A percentile compares a stretch with the other conserved stretches of the same genome.
Evolutionary conservation across 1,140 invertebrate species (phyloP).

Genomic region (Trichonephila clavipes): DNA sequence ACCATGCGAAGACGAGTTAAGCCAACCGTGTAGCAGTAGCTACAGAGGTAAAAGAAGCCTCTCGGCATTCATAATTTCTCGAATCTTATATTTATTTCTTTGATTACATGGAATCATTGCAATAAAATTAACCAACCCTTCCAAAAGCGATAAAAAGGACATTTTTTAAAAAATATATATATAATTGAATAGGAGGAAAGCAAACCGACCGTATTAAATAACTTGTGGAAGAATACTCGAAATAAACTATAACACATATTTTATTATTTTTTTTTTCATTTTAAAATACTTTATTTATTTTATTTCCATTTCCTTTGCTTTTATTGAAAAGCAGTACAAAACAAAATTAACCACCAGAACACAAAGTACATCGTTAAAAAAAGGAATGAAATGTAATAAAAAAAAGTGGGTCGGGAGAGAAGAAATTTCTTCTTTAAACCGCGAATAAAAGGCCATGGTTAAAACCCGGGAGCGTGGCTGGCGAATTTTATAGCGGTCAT

Average conservation of each 20-base stretch:
- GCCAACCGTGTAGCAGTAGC: not conserved
- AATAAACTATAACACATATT: conserved; percentile 9
- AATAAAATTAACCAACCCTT: no score
- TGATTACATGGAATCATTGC: no score
- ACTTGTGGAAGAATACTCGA: not conserved
- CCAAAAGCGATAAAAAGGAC: no score
- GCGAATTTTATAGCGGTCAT: conserved; percentile 77
- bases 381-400: no score
- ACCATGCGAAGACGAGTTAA: not conserved
- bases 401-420: not conserved
- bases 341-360: not conserved
- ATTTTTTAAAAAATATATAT: no score
- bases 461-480: conserved; percentile 22
- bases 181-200: not conserved
- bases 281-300: not conserved
- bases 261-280: not conserved
- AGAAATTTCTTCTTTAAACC: conserved; percentile 29
- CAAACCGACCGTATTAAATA: not conserved
- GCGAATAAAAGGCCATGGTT: conserved; percentile 25
- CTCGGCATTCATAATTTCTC: no score
- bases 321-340: not conserved
- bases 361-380: not conserved
- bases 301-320: not conserved
- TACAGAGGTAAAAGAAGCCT: not conserved
- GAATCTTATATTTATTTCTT: no score